Evolutionary conservation across 35 echinoderm and acorn worm species (phyloP).

Genomic region (Heliocidaris tuberculata): DNA sequence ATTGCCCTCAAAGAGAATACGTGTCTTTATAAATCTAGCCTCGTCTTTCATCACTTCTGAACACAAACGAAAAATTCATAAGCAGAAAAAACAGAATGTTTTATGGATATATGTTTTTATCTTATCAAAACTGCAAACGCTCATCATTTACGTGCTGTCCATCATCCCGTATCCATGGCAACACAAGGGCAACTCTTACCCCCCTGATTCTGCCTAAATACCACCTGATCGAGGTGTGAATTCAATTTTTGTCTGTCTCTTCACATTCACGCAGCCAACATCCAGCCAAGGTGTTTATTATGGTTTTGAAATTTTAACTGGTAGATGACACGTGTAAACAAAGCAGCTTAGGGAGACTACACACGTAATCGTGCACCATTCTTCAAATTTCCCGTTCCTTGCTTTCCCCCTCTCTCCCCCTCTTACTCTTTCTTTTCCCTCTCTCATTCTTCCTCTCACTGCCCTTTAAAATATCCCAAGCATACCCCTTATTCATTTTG

Average conservation of each 20-base stretch:
- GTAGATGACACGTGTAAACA: not conserved
- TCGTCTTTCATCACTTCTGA: not conserved
- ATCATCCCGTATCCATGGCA: not conserved
- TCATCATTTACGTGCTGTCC: not conserved
- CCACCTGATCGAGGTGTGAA: not conserved
- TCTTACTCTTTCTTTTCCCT: not conserved
- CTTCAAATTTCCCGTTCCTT: not conserved
- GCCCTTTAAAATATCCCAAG: not conserved
- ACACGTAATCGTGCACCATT: too few species aligned
- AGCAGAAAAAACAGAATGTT: not conserved
- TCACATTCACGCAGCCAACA: not conserved
- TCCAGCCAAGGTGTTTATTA: not conserved
- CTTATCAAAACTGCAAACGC: not conserved
- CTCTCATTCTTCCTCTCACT: not conserved
- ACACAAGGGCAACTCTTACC: not conserved
- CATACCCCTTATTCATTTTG: too few species aligned
- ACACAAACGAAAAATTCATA: not conserved
- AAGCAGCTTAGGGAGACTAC: too few species aligned
- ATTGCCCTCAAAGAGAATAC: not conserved
- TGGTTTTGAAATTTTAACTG: not conserved
- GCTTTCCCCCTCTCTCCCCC: not conserved
- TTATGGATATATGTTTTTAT: not conserved
- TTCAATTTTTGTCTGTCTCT: not conserved
- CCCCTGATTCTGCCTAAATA: not conserved
- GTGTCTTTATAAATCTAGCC: not conserved